Conservation (phyloP, 1,140 invertebrate species). For the Apis mellifera region Amel_HAv3.1 CM009936.2:9407501-9408000, state of each 20-base stretch:
- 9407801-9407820: constrained; percentile 64
- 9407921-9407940: too few species aligned
- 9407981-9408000: too few species aligned
- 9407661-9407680: constrained; percentile 49
- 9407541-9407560: background rate
- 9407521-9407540: background rate
- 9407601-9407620: constrained; percentile 28
- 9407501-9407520: background rate
- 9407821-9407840: constrained; percentile 52
- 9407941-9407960: too few species aligned
- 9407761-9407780: constrained; percentile 57
- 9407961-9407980: too few species aligned
- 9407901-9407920: too few species aligned
- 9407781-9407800: constrained; percentile 68
- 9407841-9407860: constrained; percentile 56
- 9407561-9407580: background rate
- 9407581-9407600: background rate
- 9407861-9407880: constrained; percentile 2
- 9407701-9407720: constrained; percentile 35
- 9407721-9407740: constrained; percentile 60
- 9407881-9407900: too few species aligned
- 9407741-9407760: too few species aligned
- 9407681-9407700: constrained; percentile 49
- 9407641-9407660: constrained; percentile 59
- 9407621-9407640: constrained; percentile 41